Evolutionary conservation across 2,797 vertebrate species (phyloP).

Genomic region (Rachycentron canadum): DNA sequence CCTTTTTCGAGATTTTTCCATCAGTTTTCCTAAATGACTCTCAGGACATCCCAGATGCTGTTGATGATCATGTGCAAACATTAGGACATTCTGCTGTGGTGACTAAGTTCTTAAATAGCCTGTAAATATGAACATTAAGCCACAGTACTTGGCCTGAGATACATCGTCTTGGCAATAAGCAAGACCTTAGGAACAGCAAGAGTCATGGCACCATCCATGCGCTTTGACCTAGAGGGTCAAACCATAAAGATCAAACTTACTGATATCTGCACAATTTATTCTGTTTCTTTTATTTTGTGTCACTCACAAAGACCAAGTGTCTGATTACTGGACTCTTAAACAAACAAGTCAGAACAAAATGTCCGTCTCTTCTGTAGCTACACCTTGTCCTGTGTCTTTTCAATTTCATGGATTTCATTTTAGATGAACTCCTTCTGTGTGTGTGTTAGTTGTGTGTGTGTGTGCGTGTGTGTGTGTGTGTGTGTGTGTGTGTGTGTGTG

Average conservation of each 20-base stretch:
- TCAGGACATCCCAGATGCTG: slow-evolving; percentile 15
- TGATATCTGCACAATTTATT: slow-evolving; percentile 37
- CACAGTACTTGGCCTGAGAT: neutral
- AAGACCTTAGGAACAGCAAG: slow-evolving; percentile 8
- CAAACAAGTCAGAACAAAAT: slow-evolving; percentile 54
- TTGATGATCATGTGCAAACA: slow-evolving; percentile 28
- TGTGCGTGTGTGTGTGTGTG: slow-evolving; percentile 17
- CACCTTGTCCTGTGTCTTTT: slow-evolving; percentile 54
- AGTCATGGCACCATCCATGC: neutral
- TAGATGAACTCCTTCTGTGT: slow-evolving; percentile 47
- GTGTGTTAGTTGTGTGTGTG: neutral
- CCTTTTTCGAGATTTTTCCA: slow-evolving; percentile 39
- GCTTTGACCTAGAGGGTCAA: slow-evolving; percentile 22
- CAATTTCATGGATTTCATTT: slow-evolving; percentile 62
- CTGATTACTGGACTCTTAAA: slow-evolving; percentile 17
- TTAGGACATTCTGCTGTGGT: slow-evolving; percentile 25
- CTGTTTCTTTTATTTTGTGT: slow-evolving; percentile 26
- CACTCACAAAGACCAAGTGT: slow-evolving; percentile 48
- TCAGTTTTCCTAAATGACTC: neutral
- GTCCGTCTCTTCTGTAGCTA: slow-evolving; percentile 34
- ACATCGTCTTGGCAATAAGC: slow-evolving; percentile 8
- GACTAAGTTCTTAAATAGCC: slow-evolving; percentile 21
- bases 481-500: slow-evolving; percentile 33
- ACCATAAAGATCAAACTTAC: slow-evolving; percentile 24
- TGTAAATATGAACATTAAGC: slow-evolving; percentile 15